Evolutionary conservation across 2,797 vertebrate genomes (phyloP).

Genomic region (Parauchenoglanis ngamensis): DNA sequence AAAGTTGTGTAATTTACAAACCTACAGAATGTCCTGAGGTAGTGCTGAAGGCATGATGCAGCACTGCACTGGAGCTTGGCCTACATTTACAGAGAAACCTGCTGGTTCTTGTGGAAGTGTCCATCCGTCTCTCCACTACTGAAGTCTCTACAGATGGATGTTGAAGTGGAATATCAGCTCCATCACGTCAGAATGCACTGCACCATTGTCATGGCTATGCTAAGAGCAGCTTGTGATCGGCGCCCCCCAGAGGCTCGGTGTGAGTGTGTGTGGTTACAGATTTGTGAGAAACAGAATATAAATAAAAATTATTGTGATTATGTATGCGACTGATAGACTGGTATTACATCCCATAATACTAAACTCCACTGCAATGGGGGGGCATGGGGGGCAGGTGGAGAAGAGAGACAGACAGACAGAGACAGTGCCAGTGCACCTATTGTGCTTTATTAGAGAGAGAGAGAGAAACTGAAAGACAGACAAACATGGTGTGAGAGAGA

Average conservation of each 20-base stretch:
- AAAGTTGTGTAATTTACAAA: neutral
- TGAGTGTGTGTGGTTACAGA: neutral
- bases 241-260: neutral
- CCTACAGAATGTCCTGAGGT: neutral
- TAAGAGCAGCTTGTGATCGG: neutral
- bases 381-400: neutral
- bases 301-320: neutral
- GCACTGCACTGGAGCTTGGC: neutral
- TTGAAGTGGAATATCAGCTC: neutral
- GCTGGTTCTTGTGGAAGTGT: neutral
- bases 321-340: neutral
- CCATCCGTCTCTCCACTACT: too few species aligned
- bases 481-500: too few species aligned
- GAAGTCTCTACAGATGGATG: neutral
- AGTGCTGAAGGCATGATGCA: too few species aligned
- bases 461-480: too few species aligned
- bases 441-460: constrained; percentile 74
- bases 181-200: neutral
- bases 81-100: neutral
- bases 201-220: neutral
- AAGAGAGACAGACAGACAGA: constrained; percentile 61
- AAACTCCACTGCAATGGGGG: constrained; percentile 45
- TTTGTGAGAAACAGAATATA: neutral
- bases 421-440: constrained; percentile 58
- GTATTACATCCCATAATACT: neutral